phyloP scores from a whole-genome alignment of 2,888 invertebrate genomes.

The Melieria crassipennis region DNA sequence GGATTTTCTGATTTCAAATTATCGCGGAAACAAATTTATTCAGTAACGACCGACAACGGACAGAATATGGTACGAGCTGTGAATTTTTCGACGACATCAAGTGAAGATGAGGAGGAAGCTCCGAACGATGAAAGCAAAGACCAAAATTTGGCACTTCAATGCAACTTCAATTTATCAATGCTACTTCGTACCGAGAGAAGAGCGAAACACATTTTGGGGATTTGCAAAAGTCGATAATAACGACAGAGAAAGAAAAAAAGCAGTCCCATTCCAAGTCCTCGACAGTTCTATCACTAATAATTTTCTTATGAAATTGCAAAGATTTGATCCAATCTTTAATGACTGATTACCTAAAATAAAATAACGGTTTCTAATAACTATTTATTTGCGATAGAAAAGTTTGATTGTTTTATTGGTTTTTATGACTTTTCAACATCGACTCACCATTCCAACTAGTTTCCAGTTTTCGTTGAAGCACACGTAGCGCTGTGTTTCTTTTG shows the following conservation, averaged over 20 bases:
- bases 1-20: background rate
- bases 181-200: too few species aligned
- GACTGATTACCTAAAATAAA: too few species aligned
- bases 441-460: conserved; percentile 77
- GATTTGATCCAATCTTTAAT: too few species aligned
- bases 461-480: conserved; percentile 80
- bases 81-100: conserved; percentile 3
- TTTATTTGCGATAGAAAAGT: too few species aligned
- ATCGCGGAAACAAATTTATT: background rate
- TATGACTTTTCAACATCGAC: conserved; percentile 35
- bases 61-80: background rate
- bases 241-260: too few species aligned
- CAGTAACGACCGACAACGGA: background rate
- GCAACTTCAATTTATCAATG: too few species aligned
- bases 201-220: too few species aligned
- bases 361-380: too few species aligned
- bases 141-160: background rate
- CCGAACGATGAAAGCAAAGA: conserved; percentile 1
- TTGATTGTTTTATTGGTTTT: background rate
- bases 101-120: background rate
- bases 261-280: too few species aligned
- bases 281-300: too few species aligned
- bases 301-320: too few species aligned
- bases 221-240: too few species aligned
- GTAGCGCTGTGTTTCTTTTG: conserved; percentile 78